phyloP scores from a whole-genome alignment of 2,113 vertebrate species.

The Noturus placidus region DNA sequence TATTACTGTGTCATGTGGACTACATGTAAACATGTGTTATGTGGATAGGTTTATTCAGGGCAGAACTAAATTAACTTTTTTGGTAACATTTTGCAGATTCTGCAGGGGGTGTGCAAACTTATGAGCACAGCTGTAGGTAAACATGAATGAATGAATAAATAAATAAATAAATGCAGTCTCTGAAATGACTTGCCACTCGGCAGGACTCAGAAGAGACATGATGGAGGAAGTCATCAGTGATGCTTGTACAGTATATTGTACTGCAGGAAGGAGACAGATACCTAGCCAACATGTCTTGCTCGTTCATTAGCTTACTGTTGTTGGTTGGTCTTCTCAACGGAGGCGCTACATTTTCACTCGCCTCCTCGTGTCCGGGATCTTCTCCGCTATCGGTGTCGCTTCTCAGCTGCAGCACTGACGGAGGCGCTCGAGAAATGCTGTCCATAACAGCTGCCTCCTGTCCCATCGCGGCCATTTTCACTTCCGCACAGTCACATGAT shows the following conservation, averaged over 20 bases:
- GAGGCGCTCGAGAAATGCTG: constrained; percentile 61
- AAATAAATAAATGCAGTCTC: too few relatives aligned
- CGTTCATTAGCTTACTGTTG: constrained; percentile 62
- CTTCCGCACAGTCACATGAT: constrained; percentile 64
- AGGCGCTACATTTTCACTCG: constrained; percentile 42
- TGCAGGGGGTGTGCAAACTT: too few relatives aligned
- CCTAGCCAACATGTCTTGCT: neutral
- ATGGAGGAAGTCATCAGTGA: neutral
- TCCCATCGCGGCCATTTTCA: constrained; percentile 72
- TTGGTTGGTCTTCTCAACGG: constrained; percentile 60
- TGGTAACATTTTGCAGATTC: too few relatives aligned
- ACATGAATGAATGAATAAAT: neutral
- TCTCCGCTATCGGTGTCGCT: neutral
- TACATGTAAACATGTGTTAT: too few relatives aligned
- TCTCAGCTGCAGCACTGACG: constrained; percentile 43
- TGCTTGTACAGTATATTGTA: too few relatives aligned
- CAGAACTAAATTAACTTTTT: too few relatives aligned
- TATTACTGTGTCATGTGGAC: too few relatives aligned
- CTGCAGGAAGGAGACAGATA: neutral
- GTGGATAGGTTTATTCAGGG: too few relatives aligned
- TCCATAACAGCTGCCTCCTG: constrained; percentile 70
- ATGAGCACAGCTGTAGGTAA: too few relatives aligned
- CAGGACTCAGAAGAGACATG: neutral
- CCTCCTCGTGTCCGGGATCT: constrained; percentile 37
- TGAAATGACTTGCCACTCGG: neutral